phyloP scores from a whole-genome alignment of 2,797 vertebrate genomes.

The Sebastes elongatus region DNA sequence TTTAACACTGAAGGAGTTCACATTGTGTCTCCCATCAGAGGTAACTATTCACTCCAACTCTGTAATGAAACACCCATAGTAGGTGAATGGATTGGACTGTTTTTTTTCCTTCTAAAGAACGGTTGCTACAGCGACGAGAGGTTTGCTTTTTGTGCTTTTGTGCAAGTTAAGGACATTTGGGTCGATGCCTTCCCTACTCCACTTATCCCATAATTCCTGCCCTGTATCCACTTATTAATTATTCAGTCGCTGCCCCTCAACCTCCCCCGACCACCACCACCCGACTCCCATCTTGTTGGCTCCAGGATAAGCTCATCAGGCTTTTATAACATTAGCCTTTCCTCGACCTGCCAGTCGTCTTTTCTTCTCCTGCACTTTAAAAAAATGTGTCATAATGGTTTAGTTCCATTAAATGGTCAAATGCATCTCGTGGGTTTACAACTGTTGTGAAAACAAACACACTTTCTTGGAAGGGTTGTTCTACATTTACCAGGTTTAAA shows the following conservation, averaged over 20 bases:
- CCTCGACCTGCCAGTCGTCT: not conserved
- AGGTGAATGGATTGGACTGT: not conserved
- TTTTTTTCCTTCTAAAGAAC: too few relatives aligned
- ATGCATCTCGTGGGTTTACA: not conserved
- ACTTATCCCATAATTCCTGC: conserved; percentile 43
- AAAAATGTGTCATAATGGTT: not conserved
- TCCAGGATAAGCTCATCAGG: conserved; percentile 18
- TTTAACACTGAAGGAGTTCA: not conserved
- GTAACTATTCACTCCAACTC: not conserved
- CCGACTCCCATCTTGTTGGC: not conserved
- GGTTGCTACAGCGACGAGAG: not conserved
- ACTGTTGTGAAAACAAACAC: not conserved
- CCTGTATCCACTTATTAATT: conserved; percentile 37
- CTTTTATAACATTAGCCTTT: conserved; percentile 7
- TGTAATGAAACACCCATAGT: not conserved
- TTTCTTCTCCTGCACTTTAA: not conserved
- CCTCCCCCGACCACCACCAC: not conserved
- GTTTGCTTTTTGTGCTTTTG: not conserved
- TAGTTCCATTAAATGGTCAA: not conserved
- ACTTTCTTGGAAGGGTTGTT: not conserved
- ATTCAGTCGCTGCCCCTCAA: conserved; percentile 18
- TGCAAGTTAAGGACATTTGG: conserved; percentile 36
- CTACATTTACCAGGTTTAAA: not conserved
- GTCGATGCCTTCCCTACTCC: conserved; percentile 8
- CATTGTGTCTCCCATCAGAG: not conserved